phyloP scores from a whole-genome alignment of 1,140 invertebrate species.

The Cylas formicarius region DNA sequence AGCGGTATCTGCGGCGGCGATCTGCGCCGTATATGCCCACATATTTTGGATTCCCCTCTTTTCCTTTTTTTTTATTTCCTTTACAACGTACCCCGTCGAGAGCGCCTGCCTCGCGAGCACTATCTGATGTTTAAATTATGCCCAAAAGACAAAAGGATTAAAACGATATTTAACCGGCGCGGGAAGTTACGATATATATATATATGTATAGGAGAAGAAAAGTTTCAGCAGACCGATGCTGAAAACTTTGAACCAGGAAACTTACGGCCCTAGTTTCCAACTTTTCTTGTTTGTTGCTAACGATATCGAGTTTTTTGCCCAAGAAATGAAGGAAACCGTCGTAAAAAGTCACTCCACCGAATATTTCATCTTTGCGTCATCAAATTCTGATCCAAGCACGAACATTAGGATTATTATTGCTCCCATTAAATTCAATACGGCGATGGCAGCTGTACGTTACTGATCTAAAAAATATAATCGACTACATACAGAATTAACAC shows the following conservation, averaged over 20 bases:
- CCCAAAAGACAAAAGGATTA: conserved; percentile 13
- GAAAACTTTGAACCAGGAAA: conserved; percentile 10
- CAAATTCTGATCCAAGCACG: no score
- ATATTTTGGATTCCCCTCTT: conserved; percentile 24
- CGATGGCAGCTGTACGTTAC: no score
- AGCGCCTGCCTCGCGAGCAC: conserved; percentile 10
- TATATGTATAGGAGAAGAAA: conserved; percentile 4
- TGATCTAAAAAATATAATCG: no score
- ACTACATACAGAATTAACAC: no score
- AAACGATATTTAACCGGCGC: no score
- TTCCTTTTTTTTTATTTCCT: conserved; percentile 3
- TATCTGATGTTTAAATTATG: conserved; percentile 22
- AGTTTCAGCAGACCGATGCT: conserved; percentile 7
- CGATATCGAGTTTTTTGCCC: no score
- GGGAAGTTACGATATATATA: not conserved
- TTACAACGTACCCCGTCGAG: conserved; percentile 15
- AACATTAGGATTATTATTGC: no score
- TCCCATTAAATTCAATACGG: no score
- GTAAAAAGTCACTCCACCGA: no score
- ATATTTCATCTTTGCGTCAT: no score
- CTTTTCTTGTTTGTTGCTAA: no score
- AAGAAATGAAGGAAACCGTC: no score
- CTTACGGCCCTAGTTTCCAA: conserved; percentile 9
- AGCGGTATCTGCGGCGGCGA: conserved; percentile 19
- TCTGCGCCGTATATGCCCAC: conserved; percentile 17